Percentiles rank a stretch among this genome's conserved stretches.
These are phyloP conservation scores for Drosophila sturtevanti DNA, from an alignment of 1,140 invertebrate genomes.

Conservation along the genomic window DNA sequence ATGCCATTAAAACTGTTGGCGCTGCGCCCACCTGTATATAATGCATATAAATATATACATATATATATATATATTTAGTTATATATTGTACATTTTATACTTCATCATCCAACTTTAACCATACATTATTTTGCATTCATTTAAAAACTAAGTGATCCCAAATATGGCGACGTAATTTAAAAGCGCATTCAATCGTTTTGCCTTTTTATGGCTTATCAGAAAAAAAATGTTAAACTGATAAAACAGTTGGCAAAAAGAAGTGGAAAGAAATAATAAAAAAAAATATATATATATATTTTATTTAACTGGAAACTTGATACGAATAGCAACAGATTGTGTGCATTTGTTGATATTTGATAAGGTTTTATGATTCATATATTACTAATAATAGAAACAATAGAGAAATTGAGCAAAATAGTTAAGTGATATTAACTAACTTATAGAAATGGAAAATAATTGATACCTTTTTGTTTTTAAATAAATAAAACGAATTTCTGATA, in stretches of 20 bases:
- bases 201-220: constrained; percentile 65
- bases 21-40: constrained; percentile 70
- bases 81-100: background rate
- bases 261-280: background rate
- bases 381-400: background rate
- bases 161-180: constrained; percentile 70
- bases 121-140: constrained; percentile 35
- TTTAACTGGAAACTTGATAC: constrained; percentile 35
- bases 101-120: constrained; percentile 18
- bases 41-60: constrained; percentile 9
- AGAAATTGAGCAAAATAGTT: background rate
- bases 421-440: too few species aligned
- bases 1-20: constrained; percentile 23
- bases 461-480: too few species aligned
- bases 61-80: too few species aligned
- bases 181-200: constrained; percentile 67
- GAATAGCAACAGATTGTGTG: constrained; percentile 37
- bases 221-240: constrained; percentile 32
- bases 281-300: constrained; percentile 35
- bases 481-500: too few species aligned
- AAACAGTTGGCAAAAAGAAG: constrained; percentile 32
- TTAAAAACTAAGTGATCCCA: constrained; percentile 43
- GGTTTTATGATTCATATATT: constrained; percentile 56
- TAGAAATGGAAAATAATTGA: too few species aligned
- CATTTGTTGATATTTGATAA: constrained; percentile 61